These are phyloP conservation scores for Bombyx mori DNA, from an alignment of 1,140 invertebrate genomes.

Conservation along the genomic window ASM3026992v2 NC_085128.1:16004001-16004500, in stretches of 20 bases:
- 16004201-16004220: conserved; percentile 66
- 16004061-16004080: neutral
- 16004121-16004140: conserved; percentile 48
- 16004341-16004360: too few species aligned
- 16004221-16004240: conserved; percentile 69
- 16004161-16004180: conserved; percentile 60
- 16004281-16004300: too few species aligned
- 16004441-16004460: too few species aligned
- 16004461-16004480: too few species aligned
- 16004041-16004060: neutral
- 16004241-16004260: conserved; percentile 72
- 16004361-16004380: too few species aligned
- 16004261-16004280: conserved; percentile 36
- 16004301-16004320: too few species aligned
- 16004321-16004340: too few species aligned
- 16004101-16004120: conserved; percentile 57
- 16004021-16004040: neutral
- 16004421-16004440: too few species aligned
- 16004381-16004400: too few species aligned
- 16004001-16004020: neutral
- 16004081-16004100: neutral
- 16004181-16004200: conserved; percentile 68
- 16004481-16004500: too few species aligned
- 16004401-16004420: too few species aligned
- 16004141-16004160: conserved; percentile 67